These are phyloP conservation scores for Ophion ellenae DNA, from an alignment of 2,888 invertebrate genomes.

Conservation along the genomic window DNA sequence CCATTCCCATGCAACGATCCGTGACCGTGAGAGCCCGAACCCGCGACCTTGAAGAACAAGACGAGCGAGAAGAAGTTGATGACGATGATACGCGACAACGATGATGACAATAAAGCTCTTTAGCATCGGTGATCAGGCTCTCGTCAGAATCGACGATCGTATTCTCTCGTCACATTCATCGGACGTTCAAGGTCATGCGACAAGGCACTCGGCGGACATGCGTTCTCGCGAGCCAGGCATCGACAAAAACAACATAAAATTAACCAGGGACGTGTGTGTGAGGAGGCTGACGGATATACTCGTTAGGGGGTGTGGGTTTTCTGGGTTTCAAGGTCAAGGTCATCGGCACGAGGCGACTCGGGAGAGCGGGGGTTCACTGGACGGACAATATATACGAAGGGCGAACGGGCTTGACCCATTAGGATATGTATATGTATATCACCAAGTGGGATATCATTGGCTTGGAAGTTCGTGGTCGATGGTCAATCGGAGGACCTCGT, in stretches of 20 bases:
- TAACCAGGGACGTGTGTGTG: slow-evolving; percentile 24
- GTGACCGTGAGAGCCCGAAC: slow-evolving; percentile 32
- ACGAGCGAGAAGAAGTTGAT: slow-evolving; percentile 6
- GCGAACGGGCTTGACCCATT: slow-evolving; percentile 39
- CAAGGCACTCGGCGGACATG: slow-evolving; percentile 53
- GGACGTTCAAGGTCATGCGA: slow-evolving; percentile 56
- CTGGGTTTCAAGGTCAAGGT: slow-evolving; percentile 37
- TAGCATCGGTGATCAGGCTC: slow-evolving; percentile 33
- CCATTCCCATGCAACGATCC: slow-evolving; percentile 37
- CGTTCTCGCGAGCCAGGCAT: slow-evolving; percentile 56
- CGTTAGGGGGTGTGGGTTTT: neutral
- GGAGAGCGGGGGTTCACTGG: slow-evolving; percentile 37
- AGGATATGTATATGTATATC: slow-evolving; percentile 37
- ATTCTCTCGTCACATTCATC: slow-evolving; percentile 36
- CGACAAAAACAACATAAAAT: slow-evolving; percentile 43
- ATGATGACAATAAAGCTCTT: slow-evolving; percentile 34
- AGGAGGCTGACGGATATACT: slow-evolving; percentile 25
- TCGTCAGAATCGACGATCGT: slow-evolving; percentile 27
- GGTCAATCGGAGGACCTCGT: slow-evolving; percentile 80
- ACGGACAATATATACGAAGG: slow-evolving; percentile 35
- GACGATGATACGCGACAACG: slow-evolving; percentile 20
- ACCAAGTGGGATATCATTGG: slow-evolving; percentile 49
- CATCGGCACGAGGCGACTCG: slow-evolving; percentile 19
- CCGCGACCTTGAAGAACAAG: slow-evolving; percentile 13
- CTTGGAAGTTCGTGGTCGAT: slow-evolving; percentile 63